Conservation (phyloP, 1,140 invertebrate species). For the Drosophila azteca region DNA sequence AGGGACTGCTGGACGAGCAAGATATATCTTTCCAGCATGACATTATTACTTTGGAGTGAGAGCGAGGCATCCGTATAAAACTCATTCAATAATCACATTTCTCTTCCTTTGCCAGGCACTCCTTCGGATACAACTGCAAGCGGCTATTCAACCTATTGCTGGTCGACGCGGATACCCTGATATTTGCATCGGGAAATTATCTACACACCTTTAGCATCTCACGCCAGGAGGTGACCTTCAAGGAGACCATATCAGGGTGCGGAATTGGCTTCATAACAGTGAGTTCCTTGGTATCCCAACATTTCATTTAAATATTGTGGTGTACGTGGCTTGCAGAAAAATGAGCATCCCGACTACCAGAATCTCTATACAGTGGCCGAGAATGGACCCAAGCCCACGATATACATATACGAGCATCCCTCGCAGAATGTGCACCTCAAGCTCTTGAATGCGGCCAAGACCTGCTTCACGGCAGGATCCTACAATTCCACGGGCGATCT, state of each 20-base stretch:
- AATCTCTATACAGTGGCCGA: slow-evolving; percentile 93
- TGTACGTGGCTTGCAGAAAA: slow-evolving; percentile 86
- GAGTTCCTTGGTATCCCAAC: slow-evolving; percentile 47
- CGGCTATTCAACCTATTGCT: slow-evolving; percentile 91
- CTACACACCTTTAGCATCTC: slow-evolving; percentile 90
- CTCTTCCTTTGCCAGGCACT: slow-evolving; percentile 86
- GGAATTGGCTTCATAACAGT: slow-evolving; percentile 92
- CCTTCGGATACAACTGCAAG: slow-evolving; percentile 94
- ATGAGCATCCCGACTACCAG: slow-evolving; percentile 86
- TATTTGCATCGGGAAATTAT: slow-evolving; percentile 92
- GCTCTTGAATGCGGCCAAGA: slow-evolving; percentile 89
- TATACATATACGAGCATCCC: slow-evolving; percentile 93
- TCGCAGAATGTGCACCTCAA: slow-evolving; percentile 89
- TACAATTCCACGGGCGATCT: slow-evolving; percentile 92
- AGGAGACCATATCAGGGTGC: slow-evolving; percentile 88
- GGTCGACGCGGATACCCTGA: slow-evolving; percentile 88
- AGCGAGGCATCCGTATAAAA: neutral
- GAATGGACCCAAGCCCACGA: slow-evolving; percentile 91
- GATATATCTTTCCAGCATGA: slow-evolving; percentile 51
- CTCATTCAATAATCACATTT: neutral
- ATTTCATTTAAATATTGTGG: neutral
- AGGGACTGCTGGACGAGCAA: slow-evolving; percentile 27
- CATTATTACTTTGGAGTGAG: slow-evolving; percentile 64
- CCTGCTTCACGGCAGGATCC: slow-evolving; percentile 89
- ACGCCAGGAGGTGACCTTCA: slow-evolving; percentile 87